A percentile compares a stretch with the other conserved stretches of the same genome.
Conservation (phyloP, 2,113 vertebrate species). For the Anser brachyrhynchus region DNA sequence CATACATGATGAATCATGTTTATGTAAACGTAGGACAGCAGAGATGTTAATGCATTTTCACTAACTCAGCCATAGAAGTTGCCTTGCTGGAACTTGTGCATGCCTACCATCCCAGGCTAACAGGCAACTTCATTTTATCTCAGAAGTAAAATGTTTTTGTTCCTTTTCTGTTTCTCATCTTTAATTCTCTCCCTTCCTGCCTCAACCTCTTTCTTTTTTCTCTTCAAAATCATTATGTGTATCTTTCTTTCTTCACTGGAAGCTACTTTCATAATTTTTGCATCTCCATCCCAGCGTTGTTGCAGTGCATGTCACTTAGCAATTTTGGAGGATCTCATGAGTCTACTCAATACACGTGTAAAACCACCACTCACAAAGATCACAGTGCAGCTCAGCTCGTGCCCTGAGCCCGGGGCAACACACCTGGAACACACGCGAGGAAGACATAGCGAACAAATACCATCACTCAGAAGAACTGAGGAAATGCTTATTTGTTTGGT, state of each 20-base stretch:
- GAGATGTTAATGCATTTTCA: neutral
- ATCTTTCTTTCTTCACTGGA: neutral
- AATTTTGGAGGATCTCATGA: neutral
- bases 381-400: neutral
- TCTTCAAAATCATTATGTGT: neutral
- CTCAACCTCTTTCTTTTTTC: neutral
- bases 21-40: neutral
- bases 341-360: neutral
- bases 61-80: neutral
- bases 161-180: neutral
- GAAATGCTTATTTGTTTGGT: neutral
- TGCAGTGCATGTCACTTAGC: neutral
- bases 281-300: neutral
- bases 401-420: fast-evolving
- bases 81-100: neutral
- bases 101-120: neutral
- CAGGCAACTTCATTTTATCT: neutral
- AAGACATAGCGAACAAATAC: neutral
- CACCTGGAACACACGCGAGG: neutral
- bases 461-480: neutral
- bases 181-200: neutral
- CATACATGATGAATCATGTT: neutral
- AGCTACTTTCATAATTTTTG: neutral
- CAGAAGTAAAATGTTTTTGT: neutral
- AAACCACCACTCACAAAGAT: neutral